A percentile compares a stretch with the other conserved stretches of the same genome.
These are phyloP conservation scores for Toxotes jaculatrix DNA, from an alignment of 2,113 vertebrate genomes.

Conservation along the genomic window DNA sequence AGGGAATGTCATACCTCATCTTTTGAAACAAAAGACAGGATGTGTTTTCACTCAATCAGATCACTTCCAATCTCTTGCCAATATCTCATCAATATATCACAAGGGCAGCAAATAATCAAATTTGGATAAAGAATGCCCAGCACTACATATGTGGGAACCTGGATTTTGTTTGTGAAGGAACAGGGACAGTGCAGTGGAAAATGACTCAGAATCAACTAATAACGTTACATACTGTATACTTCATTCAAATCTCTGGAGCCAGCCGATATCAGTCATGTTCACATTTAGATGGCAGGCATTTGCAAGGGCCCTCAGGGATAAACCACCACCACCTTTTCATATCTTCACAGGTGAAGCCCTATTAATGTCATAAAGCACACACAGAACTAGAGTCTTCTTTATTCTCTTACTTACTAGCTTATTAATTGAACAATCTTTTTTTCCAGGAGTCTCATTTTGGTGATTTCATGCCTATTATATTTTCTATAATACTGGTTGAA, in stretches of 20 bases:
- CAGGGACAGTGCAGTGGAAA: not conserved
- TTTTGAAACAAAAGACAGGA: constrained; percentile 40
- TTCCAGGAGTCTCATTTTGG: constrained; percentile 32
- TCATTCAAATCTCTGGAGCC: constrained; percentile 18
- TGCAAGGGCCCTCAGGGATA: constrained; percentile 7
- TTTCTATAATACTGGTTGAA: constrained; percentile 39
- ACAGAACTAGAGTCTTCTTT: constrained; percentile 8
- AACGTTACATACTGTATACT: not conserved
- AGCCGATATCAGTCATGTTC: not conserved
- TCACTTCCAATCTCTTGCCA: not conserved
- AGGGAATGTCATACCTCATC: constrained; percentile 13
- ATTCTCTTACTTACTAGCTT: constrained; percentile 14
- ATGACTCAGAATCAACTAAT: constrained; percentile 4
- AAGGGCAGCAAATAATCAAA: not conserved
- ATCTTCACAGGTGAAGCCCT: constrained; percentile 9
- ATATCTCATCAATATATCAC: constrained; percentile 4
- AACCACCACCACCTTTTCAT: constrained; percentile 11
- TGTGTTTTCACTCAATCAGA: constrained; percentile 24
- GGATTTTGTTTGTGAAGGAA: not conserved
- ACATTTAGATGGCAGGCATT: constrained; percentile 10
- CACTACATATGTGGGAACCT: not conserved
- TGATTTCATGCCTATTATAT: constrained; percentile 60
- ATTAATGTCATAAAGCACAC: constrained; percentile 4
- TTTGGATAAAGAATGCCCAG: not conserved
- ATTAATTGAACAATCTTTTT: constrained; percentile 30